Base-by-base conservation (phyloP, 2,888 invertebrate genomes). In the Acanthopleura granulata region DNA sequence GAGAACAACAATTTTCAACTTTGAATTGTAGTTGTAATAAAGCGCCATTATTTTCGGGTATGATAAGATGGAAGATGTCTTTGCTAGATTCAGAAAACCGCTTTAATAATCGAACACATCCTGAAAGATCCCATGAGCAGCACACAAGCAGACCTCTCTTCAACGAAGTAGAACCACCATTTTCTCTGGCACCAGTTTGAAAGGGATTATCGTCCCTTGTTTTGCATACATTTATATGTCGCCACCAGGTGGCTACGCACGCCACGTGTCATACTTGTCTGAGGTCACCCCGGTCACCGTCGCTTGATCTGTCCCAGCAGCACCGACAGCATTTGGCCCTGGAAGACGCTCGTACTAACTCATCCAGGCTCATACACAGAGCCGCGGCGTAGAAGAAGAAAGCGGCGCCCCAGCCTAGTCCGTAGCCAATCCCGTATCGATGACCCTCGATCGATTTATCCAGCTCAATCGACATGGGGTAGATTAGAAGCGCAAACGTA, bases 331-430 rank as follows among this genome's bases (percentile, higher is more conserved):
- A 85, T 77, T 83, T 83, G 71, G 85, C 81, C 71, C 84, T 82
- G 27, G 85, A 80, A 30, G 85, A 84, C 79, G 86, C 85, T 16
- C 86, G 80, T 61, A 89, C 86, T 49, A 88, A 77, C 74, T 88
- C 88, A 78, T 88, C 89, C 62, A 88, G 75, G 76, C 85, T 87
- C 88, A 88, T 88, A 78, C 88, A 88, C 22, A 89, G 79, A 25
- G 88, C 84, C 18, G 88, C 85, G 66, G 84, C 83, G 62, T 86
- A 83, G 80, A 89, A 89, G 82, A 88, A 87, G 75, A 87, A 83
- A 61, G 89, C 84, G 49, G 88, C 86, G 29, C 85, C 89, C 89
- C 90, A 90, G n/a, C 88, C 89, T 14, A 89, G 84, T 49, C 85
- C 86, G 80, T 88, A 90, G 18, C 89, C 89, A 72, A 85, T 83